Conservation (phyloP, 2,888 invertebrate species). For the Caenorhabditis plicata region DNA sequence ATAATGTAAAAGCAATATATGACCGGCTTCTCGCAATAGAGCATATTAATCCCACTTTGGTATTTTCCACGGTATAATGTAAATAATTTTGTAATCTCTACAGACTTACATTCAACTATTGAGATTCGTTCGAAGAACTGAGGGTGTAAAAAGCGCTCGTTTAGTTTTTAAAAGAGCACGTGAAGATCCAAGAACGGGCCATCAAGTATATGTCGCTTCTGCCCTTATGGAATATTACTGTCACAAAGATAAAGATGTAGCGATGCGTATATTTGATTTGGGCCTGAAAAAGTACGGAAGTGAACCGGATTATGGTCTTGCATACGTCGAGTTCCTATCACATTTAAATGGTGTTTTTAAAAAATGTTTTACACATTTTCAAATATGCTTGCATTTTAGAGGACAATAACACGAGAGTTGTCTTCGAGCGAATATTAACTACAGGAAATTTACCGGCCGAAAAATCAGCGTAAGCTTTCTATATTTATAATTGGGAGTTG, state of each 20-base stretch:
- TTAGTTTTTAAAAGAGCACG: conserved; percentile 90
- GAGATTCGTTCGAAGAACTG: conserved; percentile 94
- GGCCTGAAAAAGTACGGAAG: conserved; percentile 94
- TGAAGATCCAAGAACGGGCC: conserved; percentile 80
- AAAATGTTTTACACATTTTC: neutral
- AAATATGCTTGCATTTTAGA: conserved; percentile 73
- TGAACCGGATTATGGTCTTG: conserved; percentile 89
- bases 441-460: conserved; percentile 87
- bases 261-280: conserved; percentile 92
- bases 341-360: conserved; percentile 82
- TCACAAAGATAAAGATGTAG: conserved; percentile 94
- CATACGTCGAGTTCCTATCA: conserved; percentile 93
- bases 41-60: conserved; percentile 91
- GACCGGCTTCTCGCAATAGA: conserved; percentile 83
- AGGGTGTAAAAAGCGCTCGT: conserved; percentile 94
- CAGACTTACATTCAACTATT: conserved; percentile 96
- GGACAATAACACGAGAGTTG: conserved; percentile 98
- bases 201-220: conserved; percentile 93
- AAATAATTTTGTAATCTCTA: neutral
- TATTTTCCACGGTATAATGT: conserved; percentile 64
- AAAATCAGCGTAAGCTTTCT: conserved; percentile 68
- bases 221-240: conserved; percentile 99
- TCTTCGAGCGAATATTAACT: conserved; percentile 92
- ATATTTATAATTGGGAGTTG: conserved; percentile 2
- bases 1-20: conserved; percentile 94